Conservation (phyloP, 2,888 invertebrate species). For the Drosophila glabriapex region DNA sequence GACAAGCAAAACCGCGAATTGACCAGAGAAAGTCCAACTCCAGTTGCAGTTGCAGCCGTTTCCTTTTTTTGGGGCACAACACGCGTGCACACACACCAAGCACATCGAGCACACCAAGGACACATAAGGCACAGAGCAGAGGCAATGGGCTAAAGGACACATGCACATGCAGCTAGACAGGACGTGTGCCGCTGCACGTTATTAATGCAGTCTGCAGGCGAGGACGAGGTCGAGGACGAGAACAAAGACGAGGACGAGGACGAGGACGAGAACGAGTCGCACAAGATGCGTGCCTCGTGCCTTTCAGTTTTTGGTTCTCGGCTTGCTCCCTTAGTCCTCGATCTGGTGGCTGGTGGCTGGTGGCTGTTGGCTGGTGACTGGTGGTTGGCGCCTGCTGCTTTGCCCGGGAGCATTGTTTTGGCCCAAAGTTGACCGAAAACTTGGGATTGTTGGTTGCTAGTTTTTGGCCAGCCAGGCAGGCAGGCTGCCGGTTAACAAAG, state of each 20-base stretch:
- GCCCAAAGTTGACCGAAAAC: constrained; percentile 82
- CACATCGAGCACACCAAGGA: constrained; percentile 9
- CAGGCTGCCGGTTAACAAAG: constrained; percentile 3
- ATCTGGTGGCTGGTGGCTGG: neutral
- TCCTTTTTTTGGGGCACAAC: constrained; percentile 46
- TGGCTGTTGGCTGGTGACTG: constrained; percentile 15
- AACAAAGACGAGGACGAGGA: constrained; percentile 7
- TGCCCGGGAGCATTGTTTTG: constrained; percentile 69
- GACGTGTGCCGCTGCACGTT: constrained; percentile 54
- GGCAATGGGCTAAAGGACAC: constrained; percentile 14
- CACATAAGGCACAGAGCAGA: constrained; percentile 16
- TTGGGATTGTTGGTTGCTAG: constrained; percentile 81
- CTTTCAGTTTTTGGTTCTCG: constrained; percentile 7
- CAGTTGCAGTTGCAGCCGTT: constrained; percentile 61
- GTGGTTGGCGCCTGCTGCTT: constrained; percentile 39
- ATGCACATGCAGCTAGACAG: constrained; percentile 30
- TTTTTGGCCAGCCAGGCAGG: constrained; percentile 53
- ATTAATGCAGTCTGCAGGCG: constrained; percentile 40
- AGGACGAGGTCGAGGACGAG: constrained; percentile 7
- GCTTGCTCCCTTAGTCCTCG: neutral
- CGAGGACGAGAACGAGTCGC: constrained; percentile 34
- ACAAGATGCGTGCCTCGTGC: constrained; percentile 67
- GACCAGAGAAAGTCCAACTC: constrained; percentile 82
- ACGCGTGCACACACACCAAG: constrained; percentile 30
- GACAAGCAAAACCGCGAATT: constrained; percentile 84